These are phyloP conservation scores for Chamaetylas fuelleborni DNA, from an alignment of 2,113 vertebrate genomes.

Conservation along the genomic window DNA sequence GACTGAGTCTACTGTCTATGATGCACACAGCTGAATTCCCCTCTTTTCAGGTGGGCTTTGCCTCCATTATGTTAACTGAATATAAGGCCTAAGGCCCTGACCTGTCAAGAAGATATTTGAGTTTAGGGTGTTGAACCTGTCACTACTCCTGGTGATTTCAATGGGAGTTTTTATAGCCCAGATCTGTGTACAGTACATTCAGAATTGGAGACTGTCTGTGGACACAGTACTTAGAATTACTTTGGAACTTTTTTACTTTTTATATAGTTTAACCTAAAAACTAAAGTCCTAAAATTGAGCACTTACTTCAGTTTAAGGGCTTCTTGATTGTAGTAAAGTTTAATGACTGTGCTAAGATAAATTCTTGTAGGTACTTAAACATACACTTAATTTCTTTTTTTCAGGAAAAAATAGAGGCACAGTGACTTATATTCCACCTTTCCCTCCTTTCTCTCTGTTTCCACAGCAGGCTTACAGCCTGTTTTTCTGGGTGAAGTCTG, in stretches of 20 bases:
- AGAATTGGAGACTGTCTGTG: neutral
- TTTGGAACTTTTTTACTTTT: neutral
- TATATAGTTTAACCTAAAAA: neutral
- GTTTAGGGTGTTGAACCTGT: neutral
- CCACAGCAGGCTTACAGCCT: neutral
- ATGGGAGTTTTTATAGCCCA: neutral
- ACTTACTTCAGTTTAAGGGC: neutral
- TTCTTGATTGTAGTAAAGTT: neutral
- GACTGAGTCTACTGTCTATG: fast-evolving
- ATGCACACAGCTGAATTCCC: neutral
- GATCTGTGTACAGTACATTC: neutral
- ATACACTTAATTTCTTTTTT: neutral
- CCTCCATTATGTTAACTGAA: fast-evolving
- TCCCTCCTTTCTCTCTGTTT: neutral
- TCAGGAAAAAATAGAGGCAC: neutral
- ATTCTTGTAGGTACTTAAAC: neutral
- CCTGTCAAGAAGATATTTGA: neutral
- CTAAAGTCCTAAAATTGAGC: neutral
- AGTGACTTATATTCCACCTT: neutral
- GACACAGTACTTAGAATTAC: neutral
- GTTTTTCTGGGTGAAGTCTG: neutral
- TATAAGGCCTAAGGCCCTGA: neutral
- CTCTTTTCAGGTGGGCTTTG: neutral
- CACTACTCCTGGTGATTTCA: neutral
- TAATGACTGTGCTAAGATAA: neutral